Conservation (phyloP, 1,140 invertebrate species). For the Macrosteles quadrilineatus region DNA sequence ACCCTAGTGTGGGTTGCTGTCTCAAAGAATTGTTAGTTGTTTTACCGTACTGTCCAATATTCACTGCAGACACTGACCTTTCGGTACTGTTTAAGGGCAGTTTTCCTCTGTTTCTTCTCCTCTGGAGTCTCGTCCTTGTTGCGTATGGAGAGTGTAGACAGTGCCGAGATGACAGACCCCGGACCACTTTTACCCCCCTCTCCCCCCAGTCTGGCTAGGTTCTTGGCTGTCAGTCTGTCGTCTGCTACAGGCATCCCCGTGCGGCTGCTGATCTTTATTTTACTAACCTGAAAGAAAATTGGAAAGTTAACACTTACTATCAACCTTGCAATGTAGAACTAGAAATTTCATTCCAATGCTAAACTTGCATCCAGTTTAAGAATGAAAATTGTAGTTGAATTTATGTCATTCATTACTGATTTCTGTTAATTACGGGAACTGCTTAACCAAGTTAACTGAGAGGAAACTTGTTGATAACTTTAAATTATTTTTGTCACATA, state of each 20-base stretch:
- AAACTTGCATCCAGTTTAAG: too few relatives aligned
- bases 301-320: too few relatives aligned
- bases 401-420: too few relatives aligned
- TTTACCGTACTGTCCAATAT: too few relatives aligned
- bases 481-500: too few relatives aligned
- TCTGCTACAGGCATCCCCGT: constrained; percentile 70
- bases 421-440: too few relatives aligned
- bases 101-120: constrained; percentile 79
- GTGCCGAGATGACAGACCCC: constrained; percentile 66
- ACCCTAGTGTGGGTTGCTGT: neutral
- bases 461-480: too few relatives aligned
- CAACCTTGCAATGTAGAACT: too few relatives aligned
- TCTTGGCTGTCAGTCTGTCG: constrained; percentile 66
- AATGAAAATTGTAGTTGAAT: too few relatives aligned
- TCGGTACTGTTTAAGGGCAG: constrained; percentile 79
- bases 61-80: constrained; percentile 52
- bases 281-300: constrained; percentile 12
- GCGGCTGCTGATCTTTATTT: constrained; percentile 69
- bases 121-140: constrained; percentile 81
- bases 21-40: neutral
- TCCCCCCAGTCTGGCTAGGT: constrained; percentile 64
- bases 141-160: constrained; percentile 71
- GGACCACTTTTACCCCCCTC: constrained; percentile 58
- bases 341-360: too few relatives aligned
- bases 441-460: too few relatives aligned